phyloP scores from a whole-genome alignment of 2,888 invertebrate species.

The Pegoplata infirma region DNA sequence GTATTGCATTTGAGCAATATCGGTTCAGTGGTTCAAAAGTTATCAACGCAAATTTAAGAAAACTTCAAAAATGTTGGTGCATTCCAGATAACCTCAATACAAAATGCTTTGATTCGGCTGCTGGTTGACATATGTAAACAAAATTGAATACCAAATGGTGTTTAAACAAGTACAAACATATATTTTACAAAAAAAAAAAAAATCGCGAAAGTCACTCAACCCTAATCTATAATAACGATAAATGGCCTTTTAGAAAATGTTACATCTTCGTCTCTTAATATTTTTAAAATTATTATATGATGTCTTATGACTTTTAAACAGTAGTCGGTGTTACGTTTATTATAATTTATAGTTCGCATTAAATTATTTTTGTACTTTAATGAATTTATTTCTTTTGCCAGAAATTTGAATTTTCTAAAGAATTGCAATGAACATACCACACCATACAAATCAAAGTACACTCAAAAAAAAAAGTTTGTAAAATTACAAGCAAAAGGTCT shows the following conservation, averaged over 20 bases:
- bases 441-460: conserved; percentile 31
- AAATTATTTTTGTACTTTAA: conserved; percentile 39
- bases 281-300: background rate
- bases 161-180: too few relatives aligned
- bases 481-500: too few relatives aligned
- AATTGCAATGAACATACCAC: conserved; percentile 53
- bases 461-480: too few relatives aligned
- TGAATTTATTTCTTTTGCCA: conserved; percentile 16
- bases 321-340: conserved; percentile 6
- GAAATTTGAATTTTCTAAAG: conserved; percentile 35
- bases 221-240: conserved; percentile 11
- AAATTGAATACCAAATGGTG: too few relatives aligned
- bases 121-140: too few relatives aligned
- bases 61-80: too few relatives aligned
- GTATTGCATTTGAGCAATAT: too few relatives aligned
- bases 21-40: too few relatives aligned
- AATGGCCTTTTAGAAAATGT: background rate
- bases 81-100: too few relatives aligned
- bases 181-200: conserved; percentile 7
- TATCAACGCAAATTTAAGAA: too few relatives aligned
- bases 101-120: too few relatives aligned
- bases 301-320: background rate
- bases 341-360: conserved; percentile 36
- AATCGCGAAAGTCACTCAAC: background rate
- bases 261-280: background rate